These are phyloP conservation scores for Cosmorhoe ocellata DNA, from an alignment of 2,888 invertebrate species.

Conservation along the genomic window DNA sequence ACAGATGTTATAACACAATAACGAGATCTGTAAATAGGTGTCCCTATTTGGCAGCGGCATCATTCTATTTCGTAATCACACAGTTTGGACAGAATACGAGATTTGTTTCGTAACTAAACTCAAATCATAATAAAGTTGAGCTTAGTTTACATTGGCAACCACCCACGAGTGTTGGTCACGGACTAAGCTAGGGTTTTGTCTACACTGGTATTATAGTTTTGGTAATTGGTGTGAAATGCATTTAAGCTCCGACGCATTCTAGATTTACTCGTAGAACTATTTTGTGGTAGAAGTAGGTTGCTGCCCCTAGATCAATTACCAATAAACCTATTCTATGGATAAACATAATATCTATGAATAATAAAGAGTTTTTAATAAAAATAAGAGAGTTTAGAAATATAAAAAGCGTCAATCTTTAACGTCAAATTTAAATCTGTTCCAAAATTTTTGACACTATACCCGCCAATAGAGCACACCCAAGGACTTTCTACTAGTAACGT, in stretches of 20 bases:
- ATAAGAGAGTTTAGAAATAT: too few relatives aligned
- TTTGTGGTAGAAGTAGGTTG: background rate
- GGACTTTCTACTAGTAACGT: too few relatives aligned
- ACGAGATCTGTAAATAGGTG: constrained; percentile 14
- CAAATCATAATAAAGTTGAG: constrained; percentile 70
- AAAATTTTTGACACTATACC: too few relatives aligned
- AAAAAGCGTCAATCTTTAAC: too few relatives aligned
- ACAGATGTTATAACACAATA: too few relatives aligned
- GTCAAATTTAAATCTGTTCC: too few relatives aligned
- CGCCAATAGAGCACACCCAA: too few relatives aligned
- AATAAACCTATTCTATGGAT: too few relatives aligned
- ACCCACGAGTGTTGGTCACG: constrained; percentile 59
- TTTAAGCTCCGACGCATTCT: background rate
- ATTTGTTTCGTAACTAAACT: constrained; percentile 68
- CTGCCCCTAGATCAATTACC: too few relatives aligned
- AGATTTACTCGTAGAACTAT: background rate
- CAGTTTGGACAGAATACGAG: constrained; percentile 43
- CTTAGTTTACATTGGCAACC: constrained; percentile 65
- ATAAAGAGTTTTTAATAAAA: too few relatives aligned
- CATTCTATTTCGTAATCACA: constrained; percentile 44
- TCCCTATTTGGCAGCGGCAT: constrained; percentile 28
- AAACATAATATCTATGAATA: too few relatives aligned
- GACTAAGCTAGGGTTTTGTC: constrained; percentile 41
- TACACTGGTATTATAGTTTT: constrained; percentile 40
- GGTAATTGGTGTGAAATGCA: constrained; percentile 29